A percentile compares a stretch with the other conserved stretches of the same genome.
These are phyloP conservation scores for Drosophila cracens DNA, from an alignment of 2,888 invertebrate species.

Conservation along the genomic window DNA sequence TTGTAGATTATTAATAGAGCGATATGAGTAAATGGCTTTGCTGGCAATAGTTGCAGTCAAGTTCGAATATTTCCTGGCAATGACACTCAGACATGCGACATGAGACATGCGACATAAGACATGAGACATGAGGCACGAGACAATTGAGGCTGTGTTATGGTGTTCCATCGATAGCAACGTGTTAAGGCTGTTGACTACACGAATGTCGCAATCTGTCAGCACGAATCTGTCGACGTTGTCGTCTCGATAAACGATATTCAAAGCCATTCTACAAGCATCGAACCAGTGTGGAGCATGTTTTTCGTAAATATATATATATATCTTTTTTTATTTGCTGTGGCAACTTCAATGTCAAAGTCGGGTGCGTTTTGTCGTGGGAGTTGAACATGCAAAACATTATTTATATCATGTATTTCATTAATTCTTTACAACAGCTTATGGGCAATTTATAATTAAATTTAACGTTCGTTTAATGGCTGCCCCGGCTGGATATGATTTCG, in stretches of 20 bases:
- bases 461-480: conserved; percentile 18
- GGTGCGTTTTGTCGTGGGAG: conserved; percentile 62
- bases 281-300: conserved; percentile 21
- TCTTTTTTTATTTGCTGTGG: conserved; percentile 20
- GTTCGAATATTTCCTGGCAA: conserved; percentile 25
- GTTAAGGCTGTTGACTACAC: conserved; percentile 2
- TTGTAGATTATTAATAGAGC: not conserved
- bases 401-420: conserved; percentile 27
- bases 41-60: conserved; percentile 5
- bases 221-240: conserved; percentile 21
- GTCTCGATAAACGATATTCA: conserved; percentile 38
- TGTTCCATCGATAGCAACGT: conserved; percentile 30
- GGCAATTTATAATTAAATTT: conserved; percentile 42
- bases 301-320: not conserved
- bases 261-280: conserved; percentile 27
- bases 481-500: conserved; percentile 5
- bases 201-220: conserved; percentile 35
- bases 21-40: conserved; percentile 5
- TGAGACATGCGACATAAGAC: not conserved
- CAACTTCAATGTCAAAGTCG: conserved; percentile 71
- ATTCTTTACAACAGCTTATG: conserved; percentile 37
- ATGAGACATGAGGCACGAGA: not conserved
- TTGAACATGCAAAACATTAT: conserved; percentile 27
- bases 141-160: conserved; percentile 21
- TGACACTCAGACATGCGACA: conserved; percentile 14